Conservation (phyloP, 2,113 vertebrate genomes). For the Neofelis nebulosa region DNA sequence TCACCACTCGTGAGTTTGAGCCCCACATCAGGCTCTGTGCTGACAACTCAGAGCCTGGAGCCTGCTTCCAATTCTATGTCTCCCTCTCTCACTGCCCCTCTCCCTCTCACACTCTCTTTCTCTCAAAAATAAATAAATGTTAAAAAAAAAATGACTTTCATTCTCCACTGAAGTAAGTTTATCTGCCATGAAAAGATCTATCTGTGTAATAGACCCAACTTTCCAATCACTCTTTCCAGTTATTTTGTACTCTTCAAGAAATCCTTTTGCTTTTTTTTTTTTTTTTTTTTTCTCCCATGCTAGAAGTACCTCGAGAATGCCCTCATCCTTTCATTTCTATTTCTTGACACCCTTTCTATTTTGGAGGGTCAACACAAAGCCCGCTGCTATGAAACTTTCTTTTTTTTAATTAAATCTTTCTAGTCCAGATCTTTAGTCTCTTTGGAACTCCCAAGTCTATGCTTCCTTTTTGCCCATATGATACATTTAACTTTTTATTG, state of each 20-base stretch:
- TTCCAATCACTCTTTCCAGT: background rate
- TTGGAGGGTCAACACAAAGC: conserved; percentile 16
- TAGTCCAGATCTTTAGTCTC: background rate
- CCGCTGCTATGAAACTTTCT: background rate
- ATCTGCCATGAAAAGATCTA: background rate
- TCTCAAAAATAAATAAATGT: too few species aligned
- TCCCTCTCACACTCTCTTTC: too few species aligned
- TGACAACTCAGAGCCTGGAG: too few species aligned
- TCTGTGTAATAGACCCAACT: background rate
- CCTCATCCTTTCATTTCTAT: background rate
- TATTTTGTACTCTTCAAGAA: background rate
- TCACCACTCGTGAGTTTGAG: too few species aligned
- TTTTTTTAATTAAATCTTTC: background rate
- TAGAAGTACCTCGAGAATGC: background rate
- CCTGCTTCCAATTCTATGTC: too few species aligned
- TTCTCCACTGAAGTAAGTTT: background rate
- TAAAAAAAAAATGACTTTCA: background rate
- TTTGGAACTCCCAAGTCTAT: background rate
- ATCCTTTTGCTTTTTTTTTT: background rate
- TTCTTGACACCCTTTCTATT: background rate
- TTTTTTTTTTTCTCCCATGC: background rate
- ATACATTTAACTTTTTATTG: background rate
- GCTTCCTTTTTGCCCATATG: background rate
- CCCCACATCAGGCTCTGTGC: too few species aligned
- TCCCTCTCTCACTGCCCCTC: too few species aligned